Evolutionary conservation across 2,797 vertebrate species (phyloP).

Genomic region (Channallabes apus): DNA sequence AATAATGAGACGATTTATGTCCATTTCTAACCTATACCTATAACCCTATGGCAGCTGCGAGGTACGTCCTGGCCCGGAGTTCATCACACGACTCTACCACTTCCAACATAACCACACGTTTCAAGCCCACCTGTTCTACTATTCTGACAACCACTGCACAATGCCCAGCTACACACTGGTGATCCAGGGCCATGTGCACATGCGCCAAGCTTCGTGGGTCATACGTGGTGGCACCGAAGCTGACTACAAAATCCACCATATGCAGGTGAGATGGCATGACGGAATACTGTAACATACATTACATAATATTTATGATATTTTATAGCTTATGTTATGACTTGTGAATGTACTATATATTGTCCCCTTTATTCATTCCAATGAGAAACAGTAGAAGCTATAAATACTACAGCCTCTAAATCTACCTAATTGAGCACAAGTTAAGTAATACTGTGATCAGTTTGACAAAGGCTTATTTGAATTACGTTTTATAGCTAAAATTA

Average conservation of each 20-base stretch:
- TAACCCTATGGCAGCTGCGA: constrained; percentile 80
- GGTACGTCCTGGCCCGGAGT: constrained; percentile 93
- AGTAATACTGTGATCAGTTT: background rate
- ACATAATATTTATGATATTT: background rate
- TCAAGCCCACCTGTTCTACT: constrained; percentile 94
- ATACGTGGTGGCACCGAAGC: constrained; percentile 92
- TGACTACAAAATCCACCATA: constrained; percentile 86
- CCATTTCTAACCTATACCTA: no score
- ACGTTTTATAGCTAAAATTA: background rate
- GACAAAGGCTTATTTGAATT: background rate
- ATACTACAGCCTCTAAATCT: background rate
- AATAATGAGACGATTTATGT: no score
- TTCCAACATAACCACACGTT: constrained; percentile 93
- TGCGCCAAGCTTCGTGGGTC: constrained; percentile 96
- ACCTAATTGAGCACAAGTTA: background rate
- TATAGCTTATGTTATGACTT: background rate
- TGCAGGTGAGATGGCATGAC: constrained; percentile 68
- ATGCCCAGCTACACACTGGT: constrained; percentile 87
- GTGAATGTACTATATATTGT: background rate
- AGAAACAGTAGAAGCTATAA: background rate
- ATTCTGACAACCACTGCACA: constrained; percentile 92
- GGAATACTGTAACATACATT: background rate
- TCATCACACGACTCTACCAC: constrained; percentile 90
- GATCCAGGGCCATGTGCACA: constrained; percentile 83
- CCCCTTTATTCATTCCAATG: background rate